phyloP scores from a whole-genome alignment of 1,140 invertebrate species.

The Musca vetustissima region DNA sequence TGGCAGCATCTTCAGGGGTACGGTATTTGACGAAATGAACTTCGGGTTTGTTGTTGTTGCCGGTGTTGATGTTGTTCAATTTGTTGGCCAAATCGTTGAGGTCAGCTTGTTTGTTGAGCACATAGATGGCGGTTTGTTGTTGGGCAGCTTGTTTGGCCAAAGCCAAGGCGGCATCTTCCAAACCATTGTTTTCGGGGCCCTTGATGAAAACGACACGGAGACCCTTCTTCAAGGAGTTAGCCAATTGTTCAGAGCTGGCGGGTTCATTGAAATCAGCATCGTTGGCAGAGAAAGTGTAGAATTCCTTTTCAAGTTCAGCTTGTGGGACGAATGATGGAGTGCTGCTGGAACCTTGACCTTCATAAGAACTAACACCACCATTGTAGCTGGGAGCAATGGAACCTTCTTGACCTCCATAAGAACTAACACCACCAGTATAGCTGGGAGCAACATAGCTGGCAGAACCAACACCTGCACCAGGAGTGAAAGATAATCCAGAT shows the following conservation, averaged over 20 bases:
- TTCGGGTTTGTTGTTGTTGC: constrained; percentile 42
- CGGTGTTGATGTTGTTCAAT: constrained; percentile 37
- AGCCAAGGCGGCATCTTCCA: constrained; percentile 41
- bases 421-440: constrained; percentile 21
- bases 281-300: constrained; percentile 42
- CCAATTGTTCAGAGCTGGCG: constrained; percentile 37
- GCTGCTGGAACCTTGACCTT: background rate
- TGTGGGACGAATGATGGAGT: constrained; percentile 28
- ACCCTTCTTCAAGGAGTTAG: constrained; percentile 37
- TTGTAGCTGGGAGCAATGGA: constrained; percentile 14
- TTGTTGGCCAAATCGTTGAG: constrained; percentile 41
- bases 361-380: constrained; percentile 17
- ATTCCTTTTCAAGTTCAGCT: constrained; percentile 45
- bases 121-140: constrained; percentile 46
- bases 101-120: constrained; percentile 45
- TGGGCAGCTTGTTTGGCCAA: constrained; percentile 46
- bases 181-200: constrained; percentile 40
- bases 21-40: constrained; percentile 52
- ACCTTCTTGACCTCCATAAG: background rate
- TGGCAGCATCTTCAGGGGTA: constrained; percentile 46
- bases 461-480: constrained; percentile 33
- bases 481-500: constrained; percentile 40
- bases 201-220: constrained; percentile 46
- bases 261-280: constrained; percentile 44
- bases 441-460: background rate